Conservation (phyloP, 2,888 invertebrate species). For the Leucophenga montana region DNA sequence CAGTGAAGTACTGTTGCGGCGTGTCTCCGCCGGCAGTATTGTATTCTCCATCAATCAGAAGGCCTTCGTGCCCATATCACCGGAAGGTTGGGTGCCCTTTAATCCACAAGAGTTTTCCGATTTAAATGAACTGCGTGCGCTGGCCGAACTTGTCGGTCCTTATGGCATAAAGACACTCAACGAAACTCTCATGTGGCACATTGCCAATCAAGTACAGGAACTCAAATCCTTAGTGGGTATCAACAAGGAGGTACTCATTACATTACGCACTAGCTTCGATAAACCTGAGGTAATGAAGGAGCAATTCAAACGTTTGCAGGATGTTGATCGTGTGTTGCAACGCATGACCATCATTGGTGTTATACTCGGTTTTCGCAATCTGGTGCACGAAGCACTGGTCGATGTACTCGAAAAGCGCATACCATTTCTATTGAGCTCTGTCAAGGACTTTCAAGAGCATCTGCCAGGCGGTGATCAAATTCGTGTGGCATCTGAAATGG, state of each 20-base stretch:
- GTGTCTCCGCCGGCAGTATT: conserved; percentile 96
- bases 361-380: conserved; percentile 93
- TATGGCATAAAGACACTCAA: conserved; percentile 98
- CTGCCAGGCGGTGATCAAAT: conserved; percentile 91
- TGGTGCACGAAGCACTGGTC: conserved; percentile 93
- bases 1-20: conserved; percentile 85
- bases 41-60: conserved; percentile 97
- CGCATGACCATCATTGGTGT: conserved; percentile 99
- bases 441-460: conserved; percentile 94
- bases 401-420: conserved; percentile 95
- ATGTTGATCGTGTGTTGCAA: conserved; percentile 95
- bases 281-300: conserved; percentile 99
- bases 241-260: conserved; percentile 93
- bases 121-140: conserved; percentile 92
- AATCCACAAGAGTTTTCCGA: conserved; percentile 99
- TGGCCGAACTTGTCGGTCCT: conserved; percentile 97
- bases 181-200: conserved; percentile 98
- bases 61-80: conserved; percentile 94
- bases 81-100: conserved; percentile 93
- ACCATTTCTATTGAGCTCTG: conserved; percentile 95
- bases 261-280: conserved; percentile 96
- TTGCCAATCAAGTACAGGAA: conserved; percentile 97
- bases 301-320: conserved; percentile 89
- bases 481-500: conserved; percentile 96
- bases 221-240: conserved; percentile 91